Conservation (phyloP, 2,797 vertebrate species). For the Tragelaphus eurycerus region DNA sequence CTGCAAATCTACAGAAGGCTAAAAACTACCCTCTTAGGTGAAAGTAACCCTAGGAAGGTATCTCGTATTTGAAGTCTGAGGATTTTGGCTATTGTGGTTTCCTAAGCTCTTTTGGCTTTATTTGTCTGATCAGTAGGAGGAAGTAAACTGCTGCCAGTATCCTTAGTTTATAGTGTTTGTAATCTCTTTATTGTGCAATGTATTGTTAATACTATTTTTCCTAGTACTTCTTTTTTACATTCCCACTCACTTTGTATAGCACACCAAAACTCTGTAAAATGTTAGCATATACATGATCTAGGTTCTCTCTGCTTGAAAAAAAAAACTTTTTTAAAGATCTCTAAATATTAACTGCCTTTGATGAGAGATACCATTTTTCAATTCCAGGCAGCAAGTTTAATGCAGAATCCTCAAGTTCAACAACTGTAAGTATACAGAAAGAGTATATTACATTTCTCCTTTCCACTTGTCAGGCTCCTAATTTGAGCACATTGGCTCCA, state of each 20-base stretch:
- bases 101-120: background rate
- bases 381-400: constrained; percentile 95
- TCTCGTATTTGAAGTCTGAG: background rate
- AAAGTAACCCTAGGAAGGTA: background rate
- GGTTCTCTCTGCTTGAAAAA: background rate
- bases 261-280: background rate
- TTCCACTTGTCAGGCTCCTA: background rate
- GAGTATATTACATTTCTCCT: background rate
- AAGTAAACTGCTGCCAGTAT: background rate
- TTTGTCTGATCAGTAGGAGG: background rate
- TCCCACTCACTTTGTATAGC: background rate
- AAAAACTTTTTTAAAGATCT: background rate
- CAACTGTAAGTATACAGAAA: constrained; percentile 91
- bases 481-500: background rate
- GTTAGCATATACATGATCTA: background rate
- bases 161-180: background rate
- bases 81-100: background rate
- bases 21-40: background rate
- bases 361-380: constrained; percentile 68
- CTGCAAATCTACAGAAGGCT: background rate
- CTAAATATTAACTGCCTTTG: constrained; percentile 56
- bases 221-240: background rate
- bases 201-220: background rate
- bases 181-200: background rate
- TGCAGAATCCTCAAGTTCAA: constrained; percentile 99